Evolutionary conservation across 2,113 vertebrate genomes (phyloP).

Genomic region (Aptenodytes patagonicus): DNA sequence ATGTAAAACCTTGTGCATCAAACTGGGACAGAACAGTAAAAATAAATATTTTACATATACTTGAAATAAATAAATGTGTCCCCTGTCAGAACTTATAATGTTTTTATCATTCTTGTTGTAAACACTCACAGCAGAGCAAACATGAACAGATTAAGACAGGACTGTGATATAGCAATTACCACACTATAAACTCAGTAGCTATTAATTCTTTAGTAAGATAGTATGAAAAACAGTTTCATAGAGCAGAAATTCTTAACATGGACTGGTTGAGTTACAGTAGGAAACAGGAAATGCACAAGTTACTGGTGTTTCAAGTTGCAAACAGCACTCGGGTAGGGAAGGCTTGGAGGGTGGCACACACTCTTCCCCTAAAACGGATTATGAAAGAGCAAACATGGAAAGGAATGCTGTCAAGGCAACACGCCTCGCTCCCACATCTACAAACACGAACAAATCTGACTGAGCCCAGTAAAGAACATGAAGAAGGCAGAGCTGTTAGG

Average conservation of each 20-base stretch:
- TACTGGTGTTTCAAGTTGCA: background rate
- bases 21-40: background rate
- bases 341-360: background rate
- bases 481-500: background rate
- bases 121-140: background rate
- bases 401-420: background rate
- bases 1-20: background rate
- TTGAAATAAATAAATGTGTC: constrained; percentile 7
- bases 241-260: background rate
- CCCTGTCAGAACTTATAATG: background rate
- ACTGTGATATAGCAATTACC: background rate
- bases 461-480: background rate
- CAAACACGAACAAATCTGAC: background rate
- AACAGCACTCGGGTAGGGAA: background rate
- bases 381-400: background rate
- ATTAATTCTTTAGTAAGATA: background rate
- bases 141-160: background rate
- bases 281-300: background rate
- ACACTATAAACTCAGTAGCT: background rate
- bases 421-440: background rate
- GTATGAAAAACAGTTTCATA: background rate
- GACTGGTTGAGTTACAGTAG: background rate
- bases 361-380: background rate
- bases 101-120: background rate
- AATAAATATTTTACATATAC: background rate